Conservation (phyloP, 2,797 vertebrate species). For the Labeo calbasu region DNA sequence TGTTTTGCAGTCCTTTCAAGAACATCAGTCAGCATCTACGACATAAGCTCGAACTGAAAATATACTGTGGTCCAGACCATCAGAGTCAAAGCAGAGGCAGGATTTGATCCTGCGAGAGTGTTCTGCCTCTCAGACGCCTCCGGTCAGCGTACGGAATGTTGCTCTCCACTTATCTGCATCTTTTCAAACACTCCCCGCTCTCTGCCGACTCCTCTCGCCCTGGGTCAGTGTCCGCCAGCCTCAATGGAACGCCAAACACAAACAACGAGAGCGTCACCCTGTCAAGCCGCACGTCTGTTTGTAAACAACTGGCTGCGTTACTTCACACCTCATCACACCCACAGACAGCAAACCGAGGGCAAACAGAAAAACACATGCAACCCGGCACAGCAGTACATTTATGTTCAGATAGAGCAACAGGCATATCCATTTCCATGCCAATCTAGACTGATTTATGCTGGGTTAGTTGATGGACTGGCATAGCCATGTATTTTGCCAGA, state of each 20-base stretch:
- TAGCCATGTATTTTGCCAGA: neutral
- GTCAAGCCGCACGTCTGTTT: constrained; percentile 59
- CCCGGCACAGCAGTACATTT: neutral
- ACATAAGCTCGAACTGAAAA: neutral
- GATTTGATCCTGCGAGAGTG: constrained; percentile 47
- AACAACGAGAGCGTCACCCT: constrained; percentile 57
- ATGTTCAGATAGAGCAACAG: neutral
- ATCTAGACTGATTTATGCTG: neutral
- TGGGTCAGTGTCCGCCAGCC: constrained; percentile 55
- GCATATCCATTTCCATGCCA: neutral
- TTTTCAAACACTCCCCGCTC: constrained; percentile 62
- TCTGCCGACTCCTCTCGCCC: constrained; percentile 56
- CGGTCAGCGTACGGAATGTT: constrained; percentile 53
- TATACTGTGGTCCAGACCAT: constrained; percentile 11
- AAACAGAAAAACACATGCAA: constrained; percentile 7
- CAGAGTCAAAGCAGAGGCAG: constrained; percentile 33
- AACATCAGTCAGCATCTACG: neutral
- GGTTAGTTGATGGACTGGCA: neutral
- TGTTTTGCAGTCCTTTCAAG: constrained; percentile 11
- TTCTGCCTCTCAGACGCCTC: constrained; percentile 51
- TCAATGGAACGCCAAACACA: constrained; percentile 61
- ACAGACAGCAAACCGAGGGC: constrained; percentile 15
- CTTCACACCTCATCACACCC: constrained; percentile 61
- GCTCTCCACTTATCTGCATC: constrained; percentile 60
- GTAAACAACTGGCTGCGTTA: constrained; percentile 56